Evolutionary conservation across 2,113 vertebrate genomes (phyloP).

Genomic region (Isichthys henryi): DNA sequence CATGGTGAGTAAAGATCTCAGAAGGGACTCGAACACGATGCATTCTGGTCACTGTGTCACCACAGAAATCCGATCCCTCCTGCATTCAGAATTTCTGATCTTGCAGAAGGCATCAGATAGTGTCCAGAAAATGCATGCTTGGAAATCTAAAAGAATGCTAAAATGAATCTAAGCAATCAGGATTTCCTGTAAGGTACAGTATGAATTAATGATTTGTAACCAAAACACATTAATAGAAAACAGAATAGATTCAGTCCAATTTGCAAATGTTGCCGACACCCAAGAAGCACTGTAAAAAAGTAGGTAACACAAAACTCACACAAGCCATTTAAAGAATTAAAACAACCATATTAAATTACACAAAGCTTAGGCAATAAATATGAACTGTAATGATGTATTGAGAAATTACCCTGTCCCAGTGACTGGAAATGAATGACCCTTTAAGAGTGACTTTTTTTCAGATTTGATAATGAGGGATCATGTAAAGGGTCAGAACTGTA

Average conservation of each 20-base stretch:
- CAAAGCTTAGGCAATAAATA: background rate
- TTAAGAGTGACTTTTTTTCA: background rate
- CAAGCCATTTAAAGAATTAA: background rate
- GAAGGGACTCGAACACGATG: background rate
- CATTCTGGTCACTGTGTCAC: background rate
- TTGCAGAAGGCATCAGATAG: background rate
- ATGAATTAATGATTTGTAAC: slow-evolving; percentile 3
- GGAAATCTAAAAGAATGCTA: background rate
- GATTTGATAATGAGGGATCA: background rate
- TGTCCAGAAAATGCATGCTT: background rate
- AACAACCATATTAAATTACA: background rate
- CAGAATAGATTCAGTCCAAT: background rate
- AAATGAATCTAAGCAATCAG: background rate
- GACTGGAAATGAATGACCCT: background rate
- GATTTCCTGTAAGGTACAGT: background rate
- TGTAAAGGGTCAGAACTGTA: background rate
- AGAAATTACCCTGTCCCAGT: background rate
- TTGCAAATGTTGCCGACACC: slow-evolving; percentile 21
- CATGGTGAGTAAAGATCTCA: slow-evolving; percentile 73
- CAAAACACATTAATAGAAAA: background rate
- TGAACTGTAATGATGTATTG: background rate
- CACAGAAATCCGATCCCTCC: background rate
- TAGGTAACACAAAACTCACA: background rate
- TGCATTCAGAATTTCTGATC: background rate
- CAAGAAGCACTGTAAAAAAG: background rate